Evolutionary conservation across 2,888 invertebrate species (phyloP).

Genomic region (Rhogogaster chlorosoma): DNA sequence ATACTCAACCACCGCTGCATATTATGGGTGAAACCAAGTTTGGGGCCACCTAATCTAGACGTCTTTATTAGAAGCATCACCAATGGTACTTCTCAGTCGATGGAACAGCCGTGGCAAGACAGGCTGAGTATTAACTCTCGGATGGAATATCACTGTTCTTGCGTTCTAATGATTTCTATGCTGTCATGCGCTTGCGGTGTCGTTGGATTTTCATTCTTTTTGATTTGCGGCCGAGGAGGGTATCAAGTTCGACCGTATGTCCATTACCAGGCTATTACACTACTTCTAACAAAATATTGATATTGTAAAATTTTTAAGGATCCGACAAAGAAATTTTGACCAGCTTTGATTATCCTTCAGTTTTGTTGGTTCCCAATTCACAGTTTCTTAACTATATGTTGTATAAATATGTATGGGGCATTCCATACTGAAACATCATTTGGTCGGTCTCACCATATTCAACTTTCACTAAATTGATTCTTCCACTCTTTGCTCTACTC

Average conservation of each 20-base stretch:
- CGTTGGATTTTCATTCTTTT: slow-evolving; percentile 79
- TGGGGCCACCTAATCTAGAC: background rate
- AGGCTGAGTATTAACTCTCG: slow-evolving; percentile 51
- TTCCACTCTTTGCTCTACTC: background rate
- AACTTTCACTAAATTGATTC: background rate
- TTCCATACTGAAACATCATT: too few relatives aligned
- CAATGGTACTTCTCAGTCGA: background rate
- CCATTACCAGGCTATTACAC: slow-evolving; percentile 13
- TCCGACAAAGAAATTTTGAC: background rate
- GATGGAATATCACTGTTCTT: slow-evolving; percentile 54
- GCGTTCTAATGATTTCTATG: slow-evolving; percentile 67
- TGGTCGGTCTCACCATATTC: background rate
- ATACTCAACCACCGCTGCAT: slow-evolving; percentile 15
- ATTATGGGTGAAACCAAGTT: slow-evolving; percentile 14
- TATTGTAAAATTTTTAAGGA: background rate
- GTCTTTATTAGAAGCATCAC: background rate
- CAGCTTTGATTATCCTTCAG: slow-evolving; percentile 4
- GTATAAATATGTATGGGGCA: too few relatives aligned
- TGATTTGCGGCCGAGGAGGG: slow-evolving; percentile 80
- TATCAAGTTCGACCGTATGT: slow-evolving; percentile 78
- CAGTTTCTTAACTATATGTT: background rate
- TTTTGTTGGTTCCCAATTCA: background rate
- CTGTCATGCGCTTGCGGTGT: slow-evolving; percentile 79
- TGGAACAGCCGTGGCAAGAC: background rate
- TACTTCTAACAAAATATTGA: background rate